phyloP scores from a whole-genome alignment of 2,113 vertebrate genomes.

The Macheiramphus alcinus region DNA sequence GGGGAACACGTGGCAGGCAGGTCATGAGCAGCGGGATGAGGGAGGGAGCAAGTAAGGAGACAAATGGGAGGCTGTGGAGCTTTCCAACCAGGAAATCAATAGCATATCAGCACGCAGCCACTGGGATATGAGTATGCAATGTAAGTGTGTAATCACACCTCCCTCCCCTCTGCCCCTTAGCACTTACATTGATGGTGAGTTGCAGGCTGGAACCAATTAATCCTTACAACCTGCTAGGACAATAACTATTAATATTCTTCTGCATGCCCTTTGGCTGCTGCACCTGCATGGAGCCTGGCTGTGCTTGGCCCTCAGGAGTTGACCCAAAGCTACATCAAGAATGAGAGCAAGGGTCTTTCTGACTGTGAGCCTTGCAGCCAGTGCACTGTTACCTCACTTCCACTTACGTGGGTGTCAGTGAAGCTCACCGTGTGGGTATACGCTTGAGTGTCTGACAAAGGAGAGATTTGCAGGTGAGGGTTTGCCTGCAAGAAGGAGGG shows the following conservation, averaged over 20 bases:
- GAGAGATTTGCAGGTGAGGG: not conserved
- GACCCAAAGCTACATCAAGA: not conserved
- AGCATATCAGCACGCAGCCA: not conserved
- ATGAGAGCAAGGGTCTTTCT: not conserved
- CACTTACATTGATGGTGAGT: not conserved
- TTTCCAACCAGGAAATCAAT: slow-evolving; percentile 45
- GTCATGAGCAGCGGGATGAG: not conserved
- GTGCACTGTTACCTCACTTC: not conserved
- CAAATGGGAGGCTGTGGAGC: not conserved
- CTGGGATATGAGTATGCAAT: not conserved
- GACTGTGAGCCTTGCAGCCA: not conserved
- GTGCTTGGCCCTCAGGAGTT: not conserved
- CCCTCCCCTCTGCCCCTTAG: slow-evolving; percentile 1
- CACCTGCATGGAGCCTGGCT: not conserved
- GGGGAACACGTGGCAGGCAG: not conserved
- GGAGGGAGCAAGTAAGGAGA: not conserved
- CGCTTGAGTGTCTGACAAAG: not conserved
- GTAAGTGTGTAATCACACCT: slow-evolving; percentile 8
- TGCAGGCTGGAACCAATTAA: slow-evolving; percentile 34
- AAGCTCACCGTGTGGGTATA: not conserved
- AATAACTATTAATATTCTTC: slow-evolving; percentile 39
- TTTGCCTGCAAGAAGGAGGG: not conserved
- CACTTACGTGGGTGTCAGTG: not conserved
- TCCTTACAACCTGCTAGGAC: slow-evolving; percentile 13
- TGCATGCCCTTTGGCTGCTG: not conserved